A percentile compares a stretch with the other conserved stretches of the same genome.
Evolutionary conservation across 2,888 invertebrate species (phyloP).

Genomic region (Cecidostiba fungosa): DNA sequence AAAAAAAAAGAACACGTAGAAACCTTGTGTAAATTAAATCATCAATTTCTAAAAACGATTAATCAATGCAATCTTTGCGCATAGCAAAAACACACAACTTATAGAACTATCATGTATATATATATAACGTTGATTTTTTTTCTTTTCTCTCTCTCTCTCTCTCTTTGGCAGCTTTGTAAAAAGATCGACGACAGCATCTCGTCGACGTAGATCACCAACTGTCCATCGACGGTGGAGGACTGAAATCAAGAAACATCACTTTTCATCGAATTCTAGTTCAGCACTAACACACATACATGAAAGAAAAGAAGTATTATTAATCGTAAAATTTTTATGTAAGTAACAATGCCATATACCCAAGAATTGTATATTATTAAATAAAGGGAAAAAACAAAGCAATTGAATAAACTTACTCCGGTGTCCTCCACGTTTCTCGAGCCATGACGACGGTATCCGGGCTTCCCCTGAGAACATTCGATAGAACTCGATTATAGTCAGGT

Average conservation of each 20-base stretch:
- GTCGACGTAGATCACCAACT: constrained; percentile 69
- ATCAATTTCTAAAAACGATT: constrained; percentile 21
- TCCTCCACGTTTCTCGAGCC: constrained; percentile 75
- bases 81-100: background rate
- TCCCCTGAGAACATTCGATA: constrained; percentile 67
- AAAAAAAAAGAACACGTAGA: background rate
- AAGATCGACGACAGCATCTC: background rate
- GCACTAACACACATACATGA: background rate
- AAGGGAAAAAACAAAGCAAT: background rate
- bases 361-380: background rate
- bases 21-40: background rate
- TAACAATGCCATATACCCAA: no score
- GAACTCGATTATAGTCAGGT: background rate
- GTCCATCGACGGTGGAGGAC: constrained; percentile 73
- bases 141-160: constrained; percentile 17
- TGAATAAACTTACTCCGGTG: constrained; percentile 73
- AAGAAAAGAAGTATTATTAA: constrained; percentile 22
- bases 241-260: constrained; percentile 66
- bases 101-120: constrained; percentile 13
- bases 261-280: background rate
- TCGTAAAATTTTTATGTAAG: background rate
- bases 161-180: constrained; percentile 35
- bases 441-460: constrained; percentile 74
- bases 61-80: constrained; percentile 9
- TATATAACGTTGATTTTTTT: background rate